Conservation (phyloP, 2,797 vertebrate species). For the Phylloscopus collybita region DNA sequence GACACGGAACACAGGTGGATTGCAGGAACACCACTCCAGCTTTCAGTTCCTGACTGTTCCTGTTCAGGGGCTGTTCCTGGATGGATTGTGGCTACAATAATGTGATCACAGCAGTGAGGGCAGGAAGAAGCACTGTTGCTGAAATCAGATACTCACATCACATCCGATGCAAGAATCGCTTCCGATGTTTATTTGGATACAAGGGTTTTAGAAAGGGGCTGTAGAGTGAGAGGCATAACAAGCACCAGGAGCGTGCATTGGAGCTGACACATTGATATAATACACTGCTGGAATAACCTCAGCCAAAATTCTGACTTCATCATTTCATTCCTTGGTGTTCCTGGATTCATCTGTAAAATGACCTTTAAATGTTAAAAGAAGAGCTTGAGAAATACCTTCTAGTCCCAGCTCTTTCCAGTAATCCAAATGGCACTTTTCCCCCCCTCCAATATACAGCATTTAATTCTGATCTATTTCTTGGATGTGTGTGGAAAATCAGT, state of each 20-base stretch:
- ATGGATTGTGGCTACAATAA: neutral
- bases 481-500: neutral
- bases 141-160: neutral
- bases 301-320: neutral
- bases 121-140: neutral
- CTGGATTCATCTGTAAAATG: constrained; percentile 12
- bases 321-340: neutral
- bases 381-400: neutral
- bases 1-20: too few relatives aligned
- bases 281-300: neutral
- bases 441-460: neutral
- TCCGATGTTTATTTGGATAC: neutral
- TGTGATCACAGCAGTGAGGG: neutral
- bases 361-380: constrained; percentile 47
- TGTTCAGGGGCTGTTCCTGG: neutral
- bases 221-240: neutral
- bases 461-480: constrained; percentile 16
- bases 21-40: too few relatives aligned
- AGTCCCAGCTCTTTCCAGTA: neutral
- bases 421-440: neutral
- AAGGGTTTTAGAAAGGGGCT: neutral
- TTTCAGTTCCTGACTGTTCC: neutral
- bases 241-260: neutral
- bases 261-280: neutral
- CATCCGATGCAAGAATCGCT: neutral